Base-by-base conservation (phyloP, 2,113 vertebrate genomes). In the Numenius arquata region DNA sequence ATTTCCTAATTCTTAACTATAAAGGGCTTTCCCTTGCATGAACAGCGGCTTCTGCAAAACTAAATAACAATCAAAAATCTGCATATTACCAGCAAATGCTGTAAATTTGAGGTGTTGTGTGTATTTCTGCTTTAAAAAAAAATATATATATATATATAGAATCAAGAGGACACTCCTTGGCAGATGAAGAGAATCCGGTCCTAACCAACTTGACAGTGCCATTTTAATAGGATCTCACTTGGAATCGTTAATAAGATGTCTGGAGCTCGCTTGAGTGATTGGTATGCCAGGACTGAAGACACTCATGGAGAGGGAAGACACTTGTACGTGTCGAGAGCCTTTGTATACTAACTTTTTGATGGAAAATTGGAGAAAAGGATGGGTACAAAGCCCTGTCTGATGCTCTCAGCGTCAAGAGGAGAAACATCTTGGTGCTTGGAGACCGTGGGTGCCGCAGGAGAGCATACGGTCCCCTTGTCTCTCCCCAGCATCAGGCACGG, bases 191-290 rank as follows among this genome's bases (percentile, higher is more conserved):
- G 65, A 86, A 70, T 21, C 76, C 65, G 52, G 75, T 91, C 65
- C 83, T 81, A 77, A 92, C 88, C 68, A 81, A 61, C 43, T 36
- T 85, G 96, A 96, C 90, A 94, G 76, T 47, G 61, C 56, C 83
- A 75, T 65, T 95, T 96, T 80, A 94, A 84, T 61, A 67, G 56
- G 76, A 63, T 71, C 88, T 90, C 73, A 41, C 63, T 86, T 63
- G 30, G 92, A 94, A 94, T 90, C 3, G 4, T 75, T 90, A 94
- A 93, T 55, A 85, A 75, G 85, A 55, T 18, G 56, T 47, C 71
- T 88, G 66, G 38, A 96, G 67, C 90, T 85, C 1, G 0, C 55
- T 70, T 29, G 67, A 83, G 74, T 2, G 6, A 82, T 95, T 88
- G 85, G 84, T 72, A 59, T 88, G 90, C 92, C 56, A 74, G 70